Conservation (phyloP, 2,113 vertebrate species). For the Centropristis striata region DNA sequence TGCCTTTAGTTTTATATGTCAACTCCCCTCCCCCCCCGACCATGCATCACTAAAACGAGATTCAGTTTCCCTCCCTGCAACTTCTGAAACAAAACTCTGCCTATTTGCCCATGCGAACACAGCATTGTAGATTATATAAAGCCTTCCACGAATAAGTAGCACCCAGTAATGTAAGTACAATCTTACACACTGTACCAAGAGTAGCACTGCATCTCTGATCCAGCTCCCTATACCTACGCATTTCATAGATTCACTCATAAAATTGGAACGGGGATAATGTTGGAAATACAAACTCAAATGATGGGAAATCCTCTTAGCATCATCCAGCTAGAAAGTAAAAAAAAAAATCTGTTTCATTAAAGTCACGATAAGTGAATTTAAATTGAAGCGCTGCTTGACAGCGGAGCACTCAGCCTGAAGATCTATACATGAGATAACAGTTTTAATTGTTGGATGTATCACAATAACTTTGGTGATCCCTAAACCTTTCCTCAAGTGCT, state of each 20-base stretch:
- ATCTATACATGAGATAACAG: neutral
- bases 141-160: conserved; percentile 20
- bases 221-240: neutral
- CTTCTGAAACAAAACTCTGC: conserved; percentile 23
- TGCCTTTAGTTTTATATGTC: conserved; percentile 87
- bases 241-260: conserved; percentile 10
- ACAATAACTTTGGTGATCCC: no score
- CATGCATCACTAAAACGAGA: conserved; percentile 72
- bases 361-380: neutral
- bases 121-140: conserved; percentile 24
- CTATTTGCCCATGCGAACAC: conserved; percentile 24
- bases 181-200: neutral
- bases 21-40: conserved; percentile 71
- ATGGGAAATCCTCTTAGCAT: neutral
- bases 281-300: neutral
- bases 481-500: no score
- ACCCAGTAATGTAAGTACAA: conserved; percentile 23
- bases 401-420: neutral
- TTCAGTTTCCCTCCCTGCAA: conserved; percentile 29
- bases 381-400: neutral
- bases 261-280: neutral
- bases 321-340: neutral
- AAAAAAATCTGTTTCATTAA: neutral
- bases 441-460: neutral
- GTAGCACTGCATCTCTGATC: neutral